These are phyloP conservation scores for Marmota monax DNA, from an alignment of 2,113 vertebrate genomes.

Conservation along the genomic window DNA sequence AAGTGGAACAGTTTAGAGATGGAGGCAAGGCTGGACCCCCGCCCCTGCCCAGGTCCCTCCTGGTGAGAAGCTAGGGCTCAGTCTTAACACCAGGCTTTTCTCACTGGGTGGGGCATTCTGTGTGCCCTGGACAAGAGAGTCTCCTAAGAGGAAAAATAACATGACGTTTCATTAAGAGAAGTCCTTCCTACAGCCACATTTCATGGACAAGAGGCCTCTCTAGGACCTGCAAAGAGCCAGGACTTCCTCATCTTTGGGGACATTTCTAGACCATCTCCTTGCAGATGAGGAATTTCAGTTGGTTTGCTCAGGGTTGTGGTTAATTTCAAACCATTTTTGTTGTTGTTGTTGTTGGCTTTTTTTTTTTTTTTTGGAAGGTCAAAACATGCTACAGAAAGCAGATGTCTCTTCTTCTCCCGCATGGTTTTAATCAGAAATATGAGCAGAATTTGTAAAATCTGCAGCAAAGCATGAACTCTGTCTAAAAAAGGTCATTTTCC, in stretches of 20 bases:
- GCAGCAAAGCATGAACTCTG: neutral
- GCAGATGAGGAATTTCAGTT: neutral
- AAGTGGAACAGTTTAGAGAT: neutral
- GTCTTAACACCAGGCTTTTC: neutral
- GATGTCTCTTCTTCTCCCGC: neutral
- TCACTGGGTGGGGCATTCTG: neutral
- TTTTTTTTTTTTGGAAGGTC: neutral
- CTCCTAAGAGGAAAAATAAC: neutral
- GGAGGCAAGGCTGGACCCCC: too few relatives aligned
- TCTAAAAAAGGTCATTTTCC: neutral
- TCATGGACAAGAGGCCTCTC: fast-evolving
- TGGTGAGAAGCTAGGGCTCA: neutral
- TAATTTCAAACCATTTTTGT: neutral
- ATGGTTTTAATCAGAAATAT: neutral
- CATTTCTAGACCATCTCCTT: neutral
- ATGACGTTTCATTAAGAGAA: neutral
- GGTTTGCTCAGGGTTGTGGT: neutral
- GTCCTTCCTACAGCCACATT: neutral
- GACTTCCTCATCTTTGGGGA: neutral
- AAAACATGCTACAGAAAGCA: neutral
- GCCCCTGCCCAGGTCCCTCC: neutral
- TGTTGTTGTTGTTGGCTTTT: neutral
- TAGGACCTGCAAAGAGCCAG: neutral
- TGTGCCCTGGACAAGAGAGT: neutral
- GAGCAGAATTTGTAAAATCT: neutral